Percentiles rank a stretch among this genome's conserved stretches.
Evolutionary conservation across 2,797 vertebrate genomes (phyloP).

Genomic region (Varecia variegata): DNA sequence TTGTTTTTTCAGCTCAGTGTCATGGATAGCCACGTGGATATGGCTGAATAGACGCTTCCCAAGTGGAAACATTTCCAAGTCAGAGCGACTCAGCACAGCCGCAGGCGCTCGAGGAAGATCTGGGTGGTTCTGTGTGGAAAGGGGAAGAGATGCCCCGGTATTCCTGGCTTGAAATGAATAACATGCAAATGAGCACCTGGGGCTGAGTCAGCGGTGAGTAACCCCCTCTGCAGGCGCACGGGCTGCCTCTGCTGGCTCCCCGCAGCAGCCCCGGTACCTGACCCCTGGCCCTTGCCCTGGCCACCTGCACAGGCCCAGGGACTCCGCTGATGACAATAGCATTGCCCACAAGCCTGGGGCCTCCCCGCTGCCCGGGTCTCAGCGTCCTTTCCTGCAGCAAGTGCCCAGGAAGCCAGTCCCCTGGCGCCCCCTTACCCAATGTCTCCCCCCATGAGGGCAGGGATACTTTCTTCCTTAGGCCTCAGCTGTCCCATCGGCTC

Average conservation of each 20-base stretch:
- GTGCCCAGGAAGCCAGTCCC: no score
- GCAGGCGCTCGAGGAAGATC: fast-evolving
- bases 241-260: not conserved
- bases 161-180: not conserved
- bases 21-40: not conserved
- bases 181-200: slow-evolving; percentile 63
- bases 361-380: not conserved
- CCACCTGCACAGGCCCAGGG: not conserved
- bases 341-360: not conserved
- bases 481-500: not conserved
- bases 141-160: not conserved
- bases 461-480: not conserved
- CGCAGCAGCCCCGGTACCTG: not conserved
- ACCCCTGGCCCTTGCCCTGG: not conserved
- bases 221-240: not conserved
- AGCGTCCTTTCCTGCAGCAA: fast-evolving
- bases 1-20: not conserved
- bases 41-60: not conserved
- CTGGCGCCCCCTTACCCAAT: not conserved
- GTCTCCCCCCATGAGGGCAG: not conserved
- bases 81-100: not conserved
- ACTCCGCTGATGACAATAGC: not conserved
- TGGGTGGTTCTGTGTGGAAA: not conserved
- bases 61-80: not conserved
- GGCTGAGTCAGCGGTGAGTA: slow-evolving; percentile 66